These are phyloP conservation scores for Amniataba percoides DNA, from an alignment of 2,797 vertebrate species.

Conservation along the genomic window DNA sequence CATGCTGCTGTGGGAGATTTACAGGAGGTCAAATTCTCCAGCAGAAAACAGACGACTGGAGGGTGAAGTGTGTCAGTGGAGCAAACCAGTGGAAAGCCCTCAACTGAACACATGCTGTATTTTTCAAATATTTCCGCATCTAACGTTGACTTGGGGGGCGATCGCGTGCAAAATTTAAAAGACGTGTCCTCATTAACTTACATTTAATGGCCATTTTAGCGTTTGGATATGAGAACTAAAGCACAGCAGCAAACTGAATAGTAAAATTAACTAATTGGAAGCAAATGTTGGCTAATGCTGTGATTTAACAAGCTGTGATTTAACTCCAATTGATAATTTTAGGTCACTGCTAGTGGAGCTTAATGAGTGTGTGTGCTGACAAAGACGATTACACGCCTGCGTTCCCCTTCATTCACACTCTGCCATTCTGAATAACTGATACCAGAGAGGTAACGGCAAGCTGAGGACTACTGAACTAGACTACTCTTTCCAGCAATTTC, in stretches of 20 bases:
- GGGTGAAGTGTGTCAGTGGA: constrained; percentile 56
- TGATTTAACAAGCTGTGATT: background rate
- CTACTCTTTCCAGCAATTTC: constrained; percentile 9
- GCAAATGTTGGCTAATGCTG: constrained; percentile 1
- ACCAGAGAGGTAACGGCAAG: background rate
- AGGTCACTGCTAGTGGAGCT: constrained; percentile 30
- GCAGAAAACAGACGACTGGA: constrained; percentile 36
- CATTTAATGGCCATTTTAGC: background rate
- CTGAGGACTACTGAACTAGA: background rate
- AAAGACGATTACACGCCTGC: constrained; percentile 30
- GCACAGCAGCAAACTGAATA: background rate
- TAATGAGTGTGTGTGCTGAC: constrained; percentile 32
- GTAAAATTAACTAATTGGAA: constrained; percentile 8
- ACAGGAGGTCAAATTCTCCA: constrained; percentile 33
- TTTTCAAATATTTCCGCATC: constrained; percentile 15
- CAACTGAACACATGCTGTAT: background rate
- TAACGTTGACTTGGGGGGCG: background rate
- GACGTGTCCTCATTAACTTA: background rate
- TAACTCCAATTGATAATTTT: constrained; percentile 27
- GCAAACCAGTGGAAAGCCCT: constrained; percentile 18
- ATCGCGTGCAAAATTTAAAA: background rate
- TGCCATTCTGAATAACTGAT: constrained; percentile 21
- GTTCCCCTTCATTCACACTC: constrained; percentile 32
- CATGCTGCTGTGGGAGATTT: constrained; percentile 53
- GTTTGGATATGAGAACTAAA: background rate